A percentile compares a stretch with the other conserved stretches of the same genome.
Conservation (phyloP, 1,140 invertebrate species). For the Nixonia krombeini region DNA sequence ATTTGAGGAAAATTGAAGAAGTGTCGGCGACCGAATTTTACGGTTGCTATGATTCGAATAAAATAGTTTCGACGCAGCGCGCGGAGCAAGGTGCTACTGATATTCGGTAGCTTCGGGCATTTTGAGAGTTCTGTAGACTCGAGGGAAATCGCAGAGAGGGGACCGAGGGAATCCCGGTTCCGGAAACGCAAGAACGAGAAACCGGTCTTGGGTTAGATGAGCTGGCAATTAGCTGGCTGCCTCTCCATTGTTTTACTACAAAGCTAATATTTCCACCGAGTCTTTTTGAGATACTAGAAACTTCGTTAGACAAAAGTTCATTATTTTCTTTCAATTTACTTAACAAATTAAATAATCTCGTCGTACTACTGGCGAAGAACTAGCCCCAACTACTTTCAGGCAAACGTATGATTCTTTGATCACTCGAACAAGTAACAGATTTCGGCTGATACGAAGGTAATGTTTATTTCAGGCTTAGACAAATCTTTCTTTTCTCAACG, state of each 20-base stretch:
- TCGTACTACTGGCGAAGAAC: too few species aligned
- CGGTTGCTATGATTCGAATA: constrained; percentile 40
- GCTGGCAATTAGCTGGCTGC: constrained; percentile 48
- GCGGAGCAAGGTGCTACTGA: constrained; percentile 47
- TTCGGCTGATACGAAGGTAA: too few species aligned
- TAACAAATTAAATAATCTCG: constrained; percentile 1
- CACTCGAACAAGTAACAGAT: too few species aligned
- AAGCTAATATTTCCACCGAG: background rate
- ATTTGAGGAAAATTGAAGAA: too few species aligned
- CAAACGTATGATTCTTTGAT: too few species aligned
- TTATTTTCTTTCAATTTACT: background rate
- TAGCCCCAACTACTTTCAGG: too few species aligned
- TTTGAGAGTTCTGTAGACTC: constrained; percentile 11
- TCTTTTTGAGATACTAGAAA: background rate
- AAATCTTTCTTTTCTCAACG: too few species aligned
- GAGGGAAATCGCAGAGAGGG: constrained; percentile 18
- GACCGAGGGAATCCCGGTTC: constrained; percentile 34
- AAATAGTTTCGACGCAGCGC: constrained; percentile 53
- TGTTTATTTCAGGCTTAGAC: too few species aligned
- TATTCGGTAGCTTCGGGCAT: constrained; percentile 52
- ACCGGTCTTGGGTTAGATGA: constrained; percentile 34
- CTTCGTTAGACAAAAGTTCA: background rate
- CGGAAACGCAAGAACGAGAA: constrained; percentile 47
- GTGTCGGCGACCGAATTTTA: too few species aligned
- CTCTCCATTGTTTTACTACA: background rate